Conservation (phyloP, 2,888 invertebrate genomes). For the Dryadula phaetusa region DNA sequence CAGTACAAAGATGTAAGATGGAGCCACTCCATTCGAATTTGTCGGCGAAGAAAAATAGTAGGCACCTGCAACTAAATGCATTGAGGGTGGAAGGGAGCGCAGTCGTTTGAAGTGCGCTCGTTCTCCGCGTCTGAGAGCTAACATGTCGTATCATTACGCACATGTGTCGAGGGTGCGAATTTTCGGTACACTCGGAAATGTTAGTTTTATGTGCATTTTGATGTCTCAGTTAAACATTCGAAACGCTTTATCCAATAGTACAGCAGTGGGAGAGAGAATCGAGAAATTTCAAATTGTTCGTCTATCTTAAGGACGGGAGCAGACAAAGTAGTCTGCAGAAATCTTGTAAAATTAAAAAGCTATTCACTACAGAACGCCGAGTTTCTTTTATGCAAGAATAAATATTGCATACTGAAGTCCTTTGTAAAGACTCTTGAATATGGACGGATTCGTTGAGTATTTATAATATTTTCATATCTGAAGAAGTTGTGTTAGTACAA, state of each 20-base stretch:
- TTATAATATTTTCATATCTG: constrained; percentile 30
- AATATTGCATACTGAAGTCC: constrained; percentile 35
- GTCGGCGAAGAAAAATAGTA: constrained; percentile 77
- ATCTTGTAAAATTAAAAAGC: constrained; percentile 34
- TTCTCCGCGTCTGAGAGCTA: constrained; percentile 68
- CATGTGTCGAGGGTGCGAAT: constrained; percentile 66
- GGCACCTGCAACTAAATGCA: constrained; percentile 82
- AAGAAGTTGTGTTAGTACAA: constrained; percentile 31
- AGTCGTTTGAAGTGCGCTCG: constrained; percentile 74
- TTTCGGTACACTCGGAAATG: constrained; percentile 52
- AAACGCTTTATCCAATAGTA: constrained; percentile 8
- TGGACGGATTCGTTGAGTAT: constrained; percentile 29
- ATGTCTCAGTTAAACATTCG: constrained; percentile 37
- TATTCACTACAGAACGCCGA: constrained; percentile 27
- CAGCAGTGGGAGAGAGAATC: neutral
- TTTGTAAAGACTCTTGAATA: constrained; percentile 37
- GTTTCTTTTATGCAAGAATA: constrained; percentile 34
- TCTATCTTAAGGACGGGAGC: neutral
- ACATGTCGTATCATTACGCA: constrained; percentile 68
- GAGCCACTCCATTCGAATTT: constrained; percentile 69
- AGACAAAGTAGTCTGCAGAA: constrained; percentile 21
- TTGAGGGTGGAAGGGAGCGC: constrained; percentile 52
- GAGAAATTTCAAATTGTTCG: neutral
- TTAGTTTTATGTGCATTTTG: constrained; percentile 42
- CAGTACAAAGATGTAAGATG: constrained; percentile 57